Base-by-base conservation (phyloP, 1,140 invertebrate genomes). In the Drosophila rhopaloa region DNA sequence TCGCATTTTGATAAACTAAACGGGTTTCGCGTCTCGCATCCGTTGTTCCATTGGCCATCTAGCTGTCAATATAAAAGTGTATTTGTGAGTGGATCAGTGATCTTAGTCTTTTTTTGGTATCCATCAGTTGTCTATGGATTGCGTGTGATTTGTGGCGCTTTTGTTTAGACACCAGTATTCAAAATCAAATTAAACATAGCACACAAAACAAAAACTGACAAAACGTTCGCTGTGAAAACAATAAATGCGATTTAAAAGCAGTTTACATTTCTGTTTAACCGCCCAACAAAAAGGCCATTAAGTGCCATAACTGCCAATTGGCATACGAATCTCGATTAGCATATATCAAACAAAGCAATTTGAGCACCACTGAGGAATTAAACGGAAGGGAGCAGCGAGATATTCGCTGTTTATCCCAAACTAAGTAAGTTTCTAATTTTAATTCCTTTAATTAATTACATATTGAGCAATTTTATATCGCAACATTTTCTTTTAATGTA, bases 221-320 rank as follows among this genome's bases (percentile, higher is more conserved):
- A 85, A 85, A 81, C 83, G 79, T 55, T 85, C 58, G 57, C 57
- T 70, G 73, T 78, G 60, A 37, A 66, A 65, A 80, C 74, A 85
- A 85, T 81, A 62, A 84, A 85, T 84, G 53, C 81, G 68, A 51
- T 84, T 81, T 71, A 88, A 76, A 88, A 61, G 75, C 82, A 76
- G 81, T 86, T 86, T 76, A 81, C 80, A 79, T 76, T 86, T 65
- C 47, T 51, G 58, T 57, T 68, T 53, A 86, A 60, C 54, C 58
- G 54, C 29, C 47, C 46, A 59, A 68, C 55, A 68, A 78, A 84
- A 60, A 60, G 65, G 63, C 79, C 57, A 82, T 88, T 72, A 75
- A 53, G 66, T 48, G 66, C 66, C 66, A 63, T 75, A 80, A 82
- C 72, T 79, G 77, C 60, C 82, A 86, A 59, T 67, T 75, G 58